Conservation (phyloP, 2,797 vertebrate species). For the Prunella strophiata region DNA sequence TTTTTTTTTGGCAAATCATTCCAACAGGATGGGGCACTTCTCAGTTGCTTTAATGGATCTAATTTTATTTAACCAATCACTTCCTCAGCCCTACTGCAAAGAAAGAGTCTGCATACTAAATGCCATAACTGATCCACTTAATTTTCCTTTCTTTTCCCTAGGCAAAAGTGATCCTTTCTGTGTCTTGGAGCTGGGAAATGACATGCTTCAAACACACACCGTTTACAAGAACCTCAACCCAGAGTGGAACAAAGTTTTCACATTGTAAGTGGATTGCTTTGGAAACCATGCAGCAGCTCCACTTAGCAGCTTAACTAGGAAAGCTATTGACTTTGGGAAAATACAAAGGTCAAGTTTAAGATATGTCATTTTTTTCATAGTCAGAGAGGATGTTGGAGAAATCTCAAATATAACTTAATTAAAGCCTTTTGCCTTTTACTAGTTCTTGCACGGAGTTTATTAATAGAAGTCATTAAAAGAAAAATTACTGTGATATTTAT, state of each 20-base stretch:
- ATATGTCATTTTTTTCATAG: slow-evolving; percentile 13
- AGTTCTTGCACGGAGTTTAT: slow-evolving; percentile 53
- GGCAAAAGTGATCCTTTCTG: slow-evolving; percentile 95
- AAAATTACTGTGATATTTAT: slow-evolving; percentile 67
- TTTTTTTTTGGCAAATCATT: not conserved
- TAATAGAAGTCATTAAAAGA: slow-evolving; percentile 69
- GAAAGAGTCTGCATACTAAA: not conserved
- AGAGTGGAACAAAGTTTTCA: slow-evolving; percentile 94
- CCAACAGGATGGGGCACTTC: accelerated
- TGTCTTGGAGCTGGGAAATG: slow-evolving; percentile 90
- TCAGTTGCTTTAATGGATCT: not conserved
- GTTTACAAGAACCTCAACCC: slow-evolving; percentile 92
- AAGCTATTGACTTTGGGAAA: slow-evolving; percentile 28
- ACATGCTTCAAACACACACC: slow-evolving; percentile 92
- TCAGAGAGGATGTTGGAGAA: slow-evolving; percentile 34
- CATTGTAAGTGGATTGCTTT: slow-evolving; percentile 85
- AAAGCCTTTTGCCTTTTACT: slow-evolving; percentile 59
- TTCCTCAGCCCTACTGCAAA: not conserved
- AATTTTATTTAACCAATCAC: not conserved
- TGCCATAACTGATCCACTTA: not conserved
- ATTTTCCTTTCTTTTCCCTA: slow-evolving; percentile 55
- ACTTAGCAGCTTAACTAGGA: not conserved
- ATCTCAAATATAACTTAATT: slow-evolving; percentile 56
- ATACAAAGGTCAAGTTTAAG: slow-evolving; percentile 46
- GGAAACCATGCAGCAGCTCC: not conserved